Conservation (phyloP, 1,140 invertebrate genomes). For the Tribolium castaneum region DNA sequence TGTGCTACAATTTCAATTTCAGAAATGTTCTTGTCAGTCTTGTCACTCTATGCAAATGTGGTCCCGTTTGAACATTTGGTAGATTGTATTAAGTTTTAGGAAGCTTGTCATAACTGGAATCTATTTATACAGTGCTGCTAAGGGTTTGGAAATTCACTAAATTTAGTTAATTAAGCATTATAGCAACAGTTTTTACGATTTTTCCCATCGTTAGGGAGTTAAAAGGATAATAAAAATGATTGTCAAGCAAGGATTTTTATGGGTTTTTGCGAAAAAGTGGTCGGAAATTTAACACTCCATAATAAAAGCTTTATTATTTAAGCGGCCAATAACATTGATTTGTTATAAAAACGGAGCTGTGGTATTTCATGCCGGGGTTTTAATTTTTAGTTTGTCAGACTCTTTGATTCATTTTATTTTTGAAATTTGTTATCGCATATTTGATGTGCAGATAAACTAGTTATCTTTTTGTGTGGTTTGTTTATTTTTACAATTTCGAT, state of each 20-base stretch:
- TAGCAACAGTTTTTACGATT: neutral
- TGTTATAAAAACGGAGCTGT: neutral
- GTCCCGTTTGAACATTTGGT: neutral
- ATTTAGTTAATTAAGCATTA: too few species aligned
- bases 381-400: too few species aligned
- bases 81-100: neutral
- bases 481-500: too few species aligned
- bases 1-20: neutral
- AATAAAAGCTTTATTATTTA: neutral
- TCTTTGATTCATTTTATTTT: too few species aligned
- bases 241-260: neutral
- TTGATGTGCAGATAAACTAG: too few species aligned
- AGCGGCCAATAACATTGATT: neutral
- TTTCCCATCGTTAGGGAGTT: neutral
- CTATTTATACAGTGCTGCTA: too few species aligned
- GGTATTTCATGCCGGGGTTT: neutral
- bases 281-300: neutral
- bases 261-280: neutral
- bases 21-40: neutral
- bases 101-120: neutral
- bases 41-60: constrained; percentile 20
- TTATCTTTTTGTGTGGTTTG: too few species aligned
- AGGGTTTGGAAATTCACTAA: too few species aligned
- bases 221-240: constrained; percentile 3
- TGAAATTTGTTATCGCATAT: too few species aligned